phyloP scores from a whole-genome alignment of 2,888 invertebrate species.

The Dascillus cervinus region DNA sequence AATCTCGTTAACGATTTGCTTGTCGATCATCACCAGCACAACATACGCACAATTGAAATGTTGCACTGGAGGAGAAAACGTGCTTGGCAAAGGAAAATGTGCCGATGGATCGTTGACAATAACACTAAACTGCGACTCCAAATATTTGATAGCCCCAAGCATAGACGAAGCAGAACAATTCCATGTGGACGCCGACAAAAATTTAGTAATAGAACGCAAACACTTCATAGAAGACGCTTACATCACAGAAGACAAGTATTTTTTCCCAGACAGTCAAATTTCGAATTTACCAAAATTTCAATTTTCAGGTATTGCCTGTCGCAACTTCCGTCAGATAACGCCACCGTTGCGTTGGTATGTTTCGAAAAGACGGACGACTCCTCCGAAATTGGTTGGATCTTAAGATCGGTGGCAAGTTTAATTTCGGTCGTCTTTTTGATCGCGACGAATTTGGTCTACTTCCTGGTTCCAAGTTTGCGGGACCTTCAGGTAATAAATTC shows the following conservation, averaged over 20 bases:
- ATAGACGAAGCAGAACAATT: conserved; percentile 30
- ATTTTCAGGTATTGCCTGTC: conserved; percentile 35
- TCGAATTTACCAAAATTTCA: neutral
- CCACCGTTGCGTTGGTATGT: conserved; percentile 33
- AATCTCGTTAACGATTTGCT: too few relatives aligned
- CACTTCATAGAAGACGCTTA: too few relatives aligned
- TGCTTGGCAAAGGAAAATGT: conserved; percentile 10
- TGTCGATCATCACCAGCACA: too few relatives aligned
- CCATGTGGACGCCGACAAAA: conserved; percentile 22
- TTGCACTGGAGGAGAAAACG: conserved; percentile 8
- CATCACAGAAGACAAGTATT: too few relatives aligned
- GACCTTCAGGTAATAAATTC: conserved; percentile 38
- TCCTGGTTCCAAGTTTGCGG: conserved; percentile 53
- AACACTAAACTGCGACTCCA: conserved; percentile 23
- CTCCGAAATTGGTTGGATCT: conserved; percentile 23
- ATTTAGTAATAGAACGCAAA: too few relatives aligned
- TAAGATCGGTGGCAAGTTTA: conserved; percentile 22
- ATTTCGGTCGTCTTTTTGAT: conserved; percentile 48
- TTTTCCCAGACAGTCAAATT: too few relatives aligned
- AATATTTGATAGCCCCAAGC: conserved; percentile 42
- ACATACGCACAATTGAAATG: conserved; percentile 10
- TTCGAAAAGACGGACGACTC: conserved; percentile 25
- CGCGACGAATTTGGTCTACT: conserved; percentile 53
- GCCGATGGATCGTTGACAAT: conserved; percentile 11
- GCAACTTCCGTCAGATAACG: conserved; percentile 11